Evolutionary conservation across 2,888 invertebrate species (phyloP), one percentile per base, ranked within the genome.

Genomic region (Corythucha ciliata): DNA sequence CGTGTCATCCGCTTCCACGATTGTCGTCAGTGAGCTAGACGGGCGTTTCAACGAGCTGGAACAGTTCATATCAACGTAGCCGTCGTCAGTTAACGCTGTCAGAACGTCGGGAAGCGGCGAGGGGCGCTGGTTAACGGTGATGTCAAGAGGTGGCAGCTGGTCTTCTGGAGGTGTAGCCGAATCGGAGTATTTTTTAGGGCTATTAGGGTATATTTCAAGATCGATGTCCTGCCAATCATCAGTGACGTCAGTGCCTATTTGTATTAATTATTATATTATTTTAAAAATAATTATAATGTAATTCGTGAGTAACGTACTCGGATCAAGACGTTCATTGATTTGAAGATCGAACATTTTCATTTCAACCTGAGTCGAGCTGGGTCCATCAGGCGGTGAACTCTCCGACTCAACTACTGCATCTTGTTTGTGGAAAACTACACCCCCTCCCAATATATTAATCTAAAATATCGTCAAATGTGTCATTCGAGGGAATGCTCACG

Each of bases 321-420:
- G 36, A 25, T 14, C 24, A 36, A 18, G 14, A 29, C 50, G 14
- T 16, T 53, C 53, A n/a, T n/a, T n/a, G n/a, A n/a, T n/a, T n/a
- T n/a, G n/a, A n/a, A n/a, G n/a, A n/a, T n/a, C n/a, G n/a, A n/a
- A n/a, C n/a, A n/a, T n/a, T n/a, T n/a, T n/a, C n/a, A n/a, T n/a
- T n/a, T n/a, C n/a, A n/a, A n/a, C n/a, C n/a, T n/a, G n/a, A n/a
- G n/a, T n/a, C n/a, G n/a, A n/a, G n/a, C n/a, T n/a, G n/a, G n/a
- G n/a, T n/a, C n/a, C n/a, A n/a, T n/a, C n/a, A 10, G 71, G 69
- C 8, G 70, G 72, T 0, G 73, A 75, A 1, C 75, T 74, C 39
- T 79, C 74, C 63, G 78, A 79, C 59, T 81, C 80, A 41, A 75
- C 74, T 58, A 81, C 79, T 4, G 75, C 73, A 1, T 75, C 75